Conservation (phyloP, 1,140 invertebrate genomes). For the Bombus polaris region DNA sequence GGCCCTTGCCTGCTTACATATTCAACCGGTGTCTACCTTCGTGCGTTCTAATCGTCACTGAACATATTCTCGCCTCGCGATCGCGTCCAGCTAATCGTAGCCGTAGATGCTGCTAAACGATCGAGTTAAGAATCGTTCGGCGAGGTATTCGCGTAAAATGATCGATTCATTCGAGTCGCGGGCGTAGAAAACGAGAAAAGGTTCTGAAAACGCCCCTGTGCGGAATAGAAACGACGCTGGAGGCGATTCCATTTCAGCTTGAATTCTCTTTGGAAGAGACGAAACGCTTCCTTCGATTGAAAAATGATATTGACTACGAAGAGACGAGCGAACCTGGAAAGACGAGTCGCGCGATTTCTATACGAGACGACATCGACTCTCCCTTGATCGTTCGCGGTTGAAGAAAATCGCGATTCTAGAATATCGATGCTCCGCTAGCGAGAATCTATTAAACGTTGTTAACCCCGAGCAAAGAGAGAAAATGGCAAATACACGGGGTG, state of each 20-base stretch:
- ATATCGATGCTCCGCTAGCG: constrained; percentile 1
- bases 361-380: too few relatives aligned
- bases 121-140: too few relatives aligned
- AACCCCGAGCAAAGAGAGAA: background rate
- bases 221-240: background rate
- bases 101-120: too few relatives aligned
- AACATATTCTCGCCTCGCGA: background rate
- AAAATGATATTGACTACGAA: background rate
- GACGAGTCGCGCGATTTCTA: background rate
- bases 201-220: too few relatives aligned
- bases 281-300: background rate
- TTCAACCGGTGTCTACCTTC: background rate
- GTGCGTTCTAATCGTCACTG: background rate
- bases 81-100: background rate
- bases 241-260: background rate
- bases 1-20: background rate
- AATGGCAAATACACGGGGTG: background rate
- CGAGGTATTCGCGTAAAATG: background rate
- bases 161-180: background rate
- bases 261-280: background rate
- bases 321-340: background rate
- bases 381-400: background rate
- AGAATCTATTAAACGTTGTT: constrained; percentile 56
- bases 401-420: background rate
- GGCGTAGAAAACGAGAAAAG: background rate